These are phyloP conservation scores for Mystacornis crossleyi DNA, from an alignment of 2,113 vertebrate genomes.

Conservation along the genomic window DNA sequence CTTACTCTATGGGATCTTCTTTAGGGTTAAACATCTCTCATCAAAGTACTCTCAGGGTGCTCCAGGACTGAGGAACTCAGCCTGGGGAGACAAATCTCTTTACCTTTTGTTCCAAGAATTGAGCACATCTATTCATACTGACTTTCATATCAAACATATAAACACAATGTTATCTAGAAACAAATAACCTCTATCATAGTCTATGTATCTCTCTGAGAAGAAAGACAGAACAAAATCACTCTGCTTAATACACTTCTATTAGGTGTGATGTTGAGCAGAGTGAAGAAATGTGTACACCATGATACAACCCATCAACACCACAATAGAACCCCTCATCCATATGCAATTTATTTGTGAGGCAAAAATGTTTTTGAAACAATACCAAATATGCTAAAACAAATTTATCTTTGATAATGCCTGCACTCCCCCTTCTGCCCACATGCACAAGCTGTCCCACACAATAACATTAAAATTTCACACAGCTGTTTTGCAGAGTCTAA, in stretches of 20 bases:
- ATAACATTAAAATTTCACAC: not conserved
- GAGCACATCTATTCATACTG: not conserved
- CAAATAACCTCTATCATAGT: not conserved
- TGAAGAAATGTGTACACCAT: not conserved
- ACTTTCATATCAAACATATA: not conserved
- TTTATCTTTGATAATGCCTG: not conserved
- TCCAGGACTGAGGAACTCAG: not conserved
- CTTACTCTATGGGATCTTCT: not conserved
- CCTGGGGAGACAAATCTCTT: not conserved
- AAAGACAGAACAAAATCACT: not conserved
- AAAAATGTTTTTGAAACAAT: not conserved
- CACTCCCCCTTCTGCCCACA: not conserved
- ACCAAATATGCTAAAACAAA: not conserved
- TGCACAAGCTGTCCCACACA: not conserved
- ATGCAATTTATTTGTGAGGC: not conserved
- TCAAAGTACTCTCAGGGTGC: not conserved
- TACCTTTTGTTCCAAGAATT: not conserved
- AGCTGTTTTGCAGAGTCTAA: not conserved
- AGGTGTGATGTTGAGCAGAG: not conserved
- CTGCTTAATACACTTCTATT: not conserved
- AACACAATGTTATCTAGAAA: not conserved
- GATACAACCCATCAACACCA: not conserved
- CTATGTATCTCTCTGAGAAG: not conserved
- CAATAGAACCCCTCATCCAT: not conserved
- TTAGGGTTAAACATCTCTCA: not conserved